Evolutionary conservation across 2,797 vertebrate genomes (phyloP), one percentile per base, ranked within the genome.

Genomic region (Pseudochaenichthys georgianus): DNA sequence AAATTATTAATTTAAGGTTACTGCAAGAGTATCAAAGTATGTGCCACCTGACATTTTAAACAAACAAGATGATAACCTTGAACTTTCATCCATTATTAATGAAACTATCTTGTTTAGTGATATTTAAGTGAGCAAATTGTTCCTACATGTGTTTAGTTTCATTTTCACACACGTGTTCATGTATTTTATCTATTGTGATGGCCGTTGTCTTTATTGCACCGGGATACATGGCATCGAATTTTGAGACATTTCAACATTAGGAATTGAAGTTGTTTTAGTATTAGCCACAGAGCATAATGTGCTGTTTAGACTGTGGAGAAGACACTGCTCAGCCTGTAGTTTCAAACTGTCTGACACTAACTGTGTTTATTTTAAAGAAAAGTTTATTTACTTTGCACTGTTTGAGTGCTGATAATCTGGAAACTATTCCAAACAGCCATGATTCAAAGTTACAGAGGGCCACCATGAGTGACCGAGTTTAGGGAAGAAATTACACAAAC

Each of bases 351-450:
- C 41, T 11, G 23, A 52, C 43, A 62, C 34, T 6, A 45, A 55
- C 10, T 50, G 38, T 70, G 65, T 81, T 79, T 85, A 71, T 48
- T 64, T 73, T 53, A 63, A 68, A 64, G 34, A 52, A 54, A 31
- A 34, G 53, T 73, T 70, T 53, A 45, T 73, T 85, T 72, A 71
- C 48, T 38, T 11, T 54, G 8, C 10, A 17, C 61, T 46, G 45
- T 73, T 80, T 78, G 55, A 46, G 13, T 0, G 23, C 19, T 57
- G 16, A 81, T 77, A 60, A 53, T 70, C 23, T 54, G 73, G 74
- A 83, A 77, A 80, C 45, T 77, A 71, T 67, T 77, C 16, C 13
- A 42, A 6, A 13, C 2, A 7, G 23, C 19, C 13, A 10, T 31
- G 17, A 43, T 46, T 60, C 13, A 60, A 19, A 31, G 12, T 66